These are phyloP conservation scores for Muntiacus muntjak DNA, from an alignment of 2,113 vertebrate species.

Conservation along the genomic window DNA sequence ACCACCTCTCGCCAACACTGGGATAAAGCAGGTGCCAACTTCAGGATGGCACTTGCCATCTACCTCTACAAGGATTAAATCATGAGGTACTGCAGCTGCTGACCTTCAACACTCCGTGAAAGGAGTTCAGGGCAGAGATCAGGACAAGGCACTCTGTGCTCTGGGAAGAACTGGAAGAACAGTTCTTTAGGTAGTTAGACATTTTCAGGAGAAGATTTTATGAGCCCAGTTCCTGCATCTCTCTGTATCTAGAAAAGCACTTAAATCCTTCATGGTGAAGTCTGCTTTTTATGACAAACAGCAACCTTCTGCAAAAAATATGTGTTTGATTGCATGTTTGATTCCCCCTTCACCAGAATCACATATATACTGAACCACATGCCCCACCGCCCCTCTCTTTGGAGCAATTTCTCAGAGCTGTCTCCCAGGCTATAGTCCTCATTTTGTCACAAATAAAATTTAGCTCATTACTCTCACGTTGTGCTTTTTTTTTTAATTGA, in stretches of 20 bases:
- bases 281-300: neutral
- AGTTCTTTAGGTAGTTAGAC: neutral
- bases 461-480: neutral
- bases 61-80: neutral
- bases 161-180: neutral
- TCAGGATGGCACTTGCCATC: neutral
- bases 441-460: neutral
- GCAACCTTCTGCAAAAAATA: neutral
- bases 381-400: neutral
- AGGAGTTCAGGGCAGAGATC: neutral
- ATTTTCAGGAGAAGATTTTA: neutral
- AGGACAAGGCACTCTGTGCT: neutral
- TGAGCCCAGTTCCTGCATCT: neutral
- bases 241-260: neutral
- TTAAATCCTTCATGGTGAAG: neutral
- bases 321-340: neutral
- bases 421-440: neutral
- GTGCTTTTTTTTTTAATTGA: neutral
- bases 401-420: neutral
- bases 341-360: neutral
- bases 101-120: neutral
- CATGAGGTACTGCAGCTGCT: neutral
- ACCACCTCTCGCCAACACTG: neutral
- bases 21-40: neutral
- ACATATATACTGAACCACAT: neutral